Evolutionary conservation across 2,888 invertebrate species (phyloP), one percentile per base, ranked within the genome.

Genomic region (Eupeodes latifasciatus): DNA sequence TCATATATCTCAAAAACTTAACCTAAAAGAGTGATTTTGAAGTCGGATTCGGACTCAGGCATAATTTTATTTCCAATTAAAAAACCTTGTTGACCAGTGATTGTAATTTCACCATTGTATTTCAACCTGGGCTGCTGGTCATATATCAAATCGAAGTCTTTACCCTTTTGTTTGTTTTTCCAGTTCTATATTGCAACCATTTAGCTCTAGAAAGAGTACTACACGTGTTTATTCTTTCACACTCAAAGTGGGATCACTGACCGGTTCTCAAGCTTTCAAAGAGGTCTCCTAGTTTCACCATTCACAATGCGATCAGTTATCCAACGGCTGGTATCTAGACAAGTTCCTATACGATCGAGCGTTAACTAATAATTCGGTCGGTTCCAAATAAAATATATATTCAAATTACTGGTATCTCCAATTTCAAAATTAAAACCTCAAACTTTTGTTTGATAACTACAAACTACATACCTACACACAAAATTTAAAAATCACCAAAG

Each of bases 241-340:
- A 11, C 5, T 12, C 5, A 5, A 4, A 72, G 59, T 72, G 72
- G 72, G 9, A 72, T 59, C 59, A 72, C 72, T 59, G 57, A 34
- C 47, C 34, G 27, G 34, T n/a, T 57, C 5, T 34, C 11, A 59
- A 27, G 72, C 72, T 47, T 59, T 59, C 59, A 12, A 27, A 59
- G 11, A 34, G 47, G 47, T 27, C 27, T 27, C 27, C 27, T 0
- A 27, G 27, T 49, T n/a, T 59, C 27, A 72, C n/a, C 16, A 16
- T 49, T 27, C 59, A 59, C 36, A 12, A 6, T 27, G 2, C 19
- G 47, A 27, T 87, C 79, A 87, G 87, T 87, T 84, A 81, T 77
- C 80, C 80, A 57, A 74, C 62, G 80, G 76, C 76, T 80, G 77
- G 67, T 74, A 80, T 83, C 76, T 74, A 55, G 71, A 53, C 47